Conservation (phyloP, 2,113 vertebrate genomes). For the Acanthochromis polyacanthus region DNA sequence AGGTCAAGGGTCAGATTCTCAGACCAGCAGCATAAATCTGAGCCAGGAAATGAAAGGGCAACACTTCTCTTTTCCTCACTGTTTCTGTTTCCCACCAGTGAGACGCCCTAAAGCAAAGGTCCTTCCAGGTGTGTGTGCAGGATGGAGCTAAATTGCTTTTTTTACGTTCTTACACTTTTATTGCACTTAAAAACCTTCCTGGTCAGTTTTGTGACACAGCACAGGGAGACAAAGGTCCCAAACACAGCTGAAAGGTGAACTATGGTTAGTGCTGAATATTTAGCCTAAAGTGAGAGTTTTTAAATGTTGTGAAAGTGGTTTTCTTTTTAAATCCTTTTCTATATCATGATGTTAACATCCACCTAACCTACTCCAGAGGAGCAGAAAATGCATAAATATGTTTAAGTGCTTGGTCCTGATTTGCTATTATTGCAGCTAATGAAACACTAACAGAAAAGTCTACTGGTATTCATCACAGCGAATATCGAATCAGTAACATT, state of each 20-base stretch:
- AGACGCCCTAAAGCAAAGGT: neutral
- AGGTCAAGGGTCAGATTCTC: slow-evolving; percentile 4
- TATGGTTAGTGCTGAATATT: too few species aligned
- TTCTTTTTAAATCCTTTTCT: too few species aligned
- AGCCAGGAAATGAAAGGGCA: neutral
- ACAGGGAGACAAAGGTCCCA: neutral
- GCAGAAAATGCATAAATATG: too few species aligned
- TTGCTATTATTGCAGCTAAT: too few species aligned
- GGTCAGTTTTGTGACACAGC: neutral
- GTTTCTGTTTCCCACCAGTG: neutral
- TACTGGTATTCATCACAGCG: too few species aligned
- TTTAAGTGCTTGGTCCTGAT: too few species aligned
- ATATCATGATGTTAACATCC: too few species aligned
- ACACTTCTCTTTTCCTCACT: neutral
- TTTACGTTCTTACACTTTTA: neutral
- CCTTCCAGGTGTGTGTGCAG: neutral
- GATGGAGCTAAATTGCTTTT: neutral
- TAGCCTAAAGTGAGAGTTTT: too few species aligned
- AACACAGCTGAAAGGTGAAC: neutral
- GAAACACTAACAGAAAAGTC: too few species aligned
- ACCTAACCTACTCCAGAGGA: too few species aligned
- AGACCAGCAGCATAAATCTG: neutral
- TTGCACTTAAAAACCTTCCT: neutral
- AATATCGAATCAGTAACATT: too few species aligned
- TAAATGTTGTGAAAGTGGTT: too few species aligned